Evolutionary conservation across 2,113 vertebrate genomes (phyloP).

Genomic region (Cryptotis parvus): DNA sequence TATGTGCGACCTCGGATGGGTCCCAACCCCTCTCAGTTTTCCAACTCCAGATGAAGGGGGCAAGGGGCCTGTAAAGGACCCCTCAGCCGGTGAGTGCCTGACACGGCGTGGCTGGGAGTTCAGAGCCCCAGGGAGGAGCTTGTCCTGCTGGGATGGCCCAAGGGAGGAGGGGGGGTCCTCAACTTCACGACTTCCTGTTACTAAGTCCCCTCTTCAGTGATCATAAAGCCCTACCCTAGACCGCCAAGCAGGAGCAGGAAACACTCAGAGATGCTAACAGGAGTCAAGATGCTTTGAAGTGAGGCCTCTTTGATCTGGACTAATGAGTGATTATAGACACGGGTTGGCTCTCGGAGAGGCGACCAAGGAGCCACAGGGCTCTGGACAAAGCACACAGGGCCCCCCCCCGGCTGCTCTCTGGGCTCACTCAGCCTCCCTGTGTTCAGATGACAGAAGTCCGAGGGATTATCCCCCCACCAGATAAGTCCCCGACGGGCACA

Average conservation of each 20-base stretch:
- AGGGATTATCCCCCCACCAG: neutral
- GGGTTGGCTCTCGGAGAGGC: neutral
- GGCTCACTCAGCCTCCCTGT: neutral
- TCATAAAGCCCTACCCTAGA: neutral
- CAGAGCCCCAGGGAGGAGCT: accelerated
- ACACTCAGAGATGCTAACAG: neutral
- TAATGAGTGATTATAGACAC: neutral
- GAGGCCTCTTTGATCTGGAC: neutral
- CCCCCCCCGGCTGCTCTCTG: neutral
- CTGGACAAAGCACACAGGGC: neutral
- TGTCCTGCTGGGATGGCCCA: neutral
- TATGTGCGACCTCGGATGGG: neutral
- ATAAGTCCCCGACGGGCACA: neutral
- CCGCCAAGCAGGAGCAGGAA: neutral
- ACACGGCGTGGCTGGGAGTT: neutral
- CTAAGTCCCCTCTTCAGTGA: neutral
- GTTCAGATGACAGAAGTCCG: neutral
- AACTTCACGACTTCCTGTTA: neutral
- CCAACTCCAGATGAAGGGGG: neutral
- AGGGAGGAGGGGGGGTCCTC: neutral
- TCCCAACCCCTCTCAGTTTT: neutral
- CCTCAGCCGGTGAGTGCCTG: neutral
- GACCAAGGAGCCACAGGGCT: too few relatives aligned
- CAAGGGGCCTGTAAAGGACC: neutral
- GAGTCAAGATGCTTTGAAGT: conserved; percentile 11